A percentile compares a stretch with the other conserved stretches of the same genome.
Conservation (phyloP, 2,888 invertebrate species). For the Anoncus sp. region DNA sequence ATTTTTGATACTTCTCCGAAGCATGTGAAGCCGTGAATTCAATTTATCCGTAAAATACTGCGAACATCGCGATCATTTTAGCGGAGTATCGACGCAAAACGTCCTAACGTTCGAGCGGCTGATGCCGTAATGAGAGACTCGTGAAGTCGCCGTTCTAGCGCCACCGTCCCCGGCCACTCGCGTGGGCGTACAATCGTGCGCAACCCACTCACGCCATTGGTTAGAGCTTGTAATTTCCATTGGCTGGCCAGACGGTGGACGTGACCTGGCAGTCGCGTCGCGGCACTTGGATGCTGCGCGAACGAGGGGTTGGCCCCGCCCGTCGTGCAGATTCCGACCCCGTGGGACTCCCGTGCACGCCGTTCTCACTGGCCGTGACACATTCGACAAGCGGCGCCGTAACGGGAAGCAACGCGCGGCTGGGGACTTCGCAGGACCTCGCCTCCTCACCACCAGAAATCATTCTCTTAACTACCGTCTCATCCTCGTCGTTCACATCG, state of each 20-base stretch:
- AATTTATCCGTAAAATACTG: not conserved
- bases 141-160: constrained; percentile 74
- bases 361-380: constrained; percentile 82
- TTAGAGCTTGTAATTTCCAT: constrained; percentile 50
- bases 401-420: constrained; percentile 83
- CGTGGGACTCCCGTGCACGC: constrained; percentile 80
- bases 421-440: constrained; percentile 78
- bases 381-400: constrained; percentile 83
- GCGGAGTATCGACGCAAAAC: constrained; percentile 50
- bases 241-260: constrained; percentile 64
- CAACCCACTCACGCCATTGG: constrained; percentile 56
- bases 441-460: constrained; percentile 63
- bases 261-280: constrained; percentile 59
- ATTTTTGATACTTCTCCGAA: not conserved
- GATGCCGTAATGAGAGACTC: constrained; percentile 79
- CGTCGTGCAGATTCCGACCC: constrained; percentile 73
- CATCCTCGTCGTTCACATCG: constrained; percentile 54
- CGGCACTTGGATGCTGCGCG: constrained; percentile 66
- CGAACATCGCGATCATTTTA: constrained; percentile 41
- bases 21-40: not conserved
- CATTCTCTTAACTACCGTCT: constrained; percentile 53
- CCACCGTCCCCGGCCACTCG: constrained; percentile 73
- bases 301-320: constrained; percentile 58
- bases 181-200: constrained; percentile 62
- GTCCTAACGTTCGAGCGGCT: constrained; percentile 70